Evolutionary conservation across 1,140 invertebrate species (phyloP), one percentile per base, ranked within the genome.

Genomic region (Pararge aegeria): DNA sequence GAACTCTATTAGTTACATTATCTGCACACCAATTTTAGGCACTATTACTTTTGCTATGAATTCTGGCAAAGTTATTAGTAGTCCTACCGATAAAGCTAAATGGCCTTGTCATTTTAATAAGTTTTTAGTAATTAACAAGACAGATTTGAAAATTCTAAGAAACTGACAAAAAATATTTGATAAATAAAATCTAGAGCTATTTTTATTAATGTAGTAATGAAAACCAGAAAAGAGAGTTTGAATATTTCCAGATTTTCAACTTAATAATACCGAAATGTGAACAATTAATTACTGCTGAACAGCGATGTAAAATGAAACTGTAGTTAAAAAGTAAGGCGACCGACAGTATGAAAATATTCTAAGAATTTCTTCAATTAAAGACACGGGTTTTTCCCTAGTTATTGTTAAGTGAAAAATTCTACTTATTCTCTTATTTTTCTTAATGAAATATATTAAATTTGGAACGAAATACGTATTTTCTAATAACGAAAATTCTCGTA

Each of bases 261-360:
- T 46, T 46, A 1, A 5, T 46, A 46, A 46, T 20, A 46, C 5
- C 16, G 4, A 46, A 19, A 20, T 46, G 19, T 46, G 42, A 46
- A 20, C 42, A 46, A 19, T 46, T 46, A 46, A 46, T 46, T 46
- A 46, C 18, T 20, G 18, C 18, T 46, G 42, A 46, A 46, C 20
- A 46, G 6, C 42, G 42, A 42, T 18, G 38, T 19, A n/a, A 44
- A 46, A 20, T 20, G 42, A 46, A 46, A 46, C 20, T 46, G 42
- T 46, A 46, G 42, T 46, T 46, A 46, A n/a, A n/a, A n/a, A n/a
- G 5, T 21, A 46, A 21, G 42, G 42, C 10, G 42, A 34, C 10
- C 30, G 18, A 20, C 18, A 7, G 42, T 10, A 19, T 1, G 42
- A 46, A 46, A 46, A 20, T 46, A 20, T 19, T 16, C 42, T 10